Evolutionary conservation across 2,113 vertebrate genomes (phyloP).

Genomic region (Spea bombifrons): DNA sequence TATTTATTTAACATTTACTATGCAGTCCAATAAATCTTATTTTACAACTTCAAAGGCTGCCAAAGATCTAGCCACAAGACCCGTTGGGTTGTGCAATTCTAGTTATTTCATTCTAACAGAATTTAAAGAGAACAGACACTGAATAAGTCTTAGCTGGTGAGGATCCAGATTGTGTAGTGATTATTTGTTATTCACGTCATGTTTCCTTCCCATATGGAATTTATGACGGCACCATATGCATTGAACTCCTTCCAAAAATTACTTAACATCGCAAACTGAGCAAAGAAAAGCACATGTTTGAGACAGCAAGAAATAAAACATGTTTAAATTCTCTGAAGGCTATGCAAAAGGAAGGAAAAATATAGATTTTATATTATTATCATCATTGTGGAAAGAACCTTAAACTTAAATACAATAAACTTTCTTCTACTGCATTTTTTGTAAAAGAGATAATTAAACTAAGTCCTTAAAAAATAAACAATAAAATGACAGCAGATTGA

Average conservation of each 20-base stretch:
- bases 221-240: neutral
- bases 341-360: too few relatives aligned
- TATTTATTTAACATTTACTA: slow-evolving; percentile 45
- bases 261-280: too few relatives aligned
- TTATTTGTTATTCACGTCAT: slow-evolving; percentile 1
- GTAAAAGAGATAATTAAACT: slow-evolving; percentile 17
- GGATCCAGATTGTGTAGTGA: slow-evolving; percentile 11
- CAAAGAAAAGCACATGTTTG: neutral
- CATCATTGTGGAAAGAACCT: too few relatives aligned
- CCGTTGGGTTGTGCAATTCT: slow-evolving; percentile 18
- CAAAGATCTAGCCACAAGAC: slow-evolving; percentile 32
- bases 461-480: neutral
- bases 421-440: slow-evolving; percentile 16
- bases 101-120: slow-evolving; percentile 11
- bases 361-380: too few relatives aligned
- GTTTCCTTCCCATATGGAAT: neutral
- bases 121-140: slow-evolving; percentile 12
- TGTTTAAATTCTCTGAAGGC: too few relatives aligned
- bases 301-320: too few relatives aligned
- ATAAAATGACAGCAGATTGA: neutral
- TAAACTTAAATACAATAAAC: slow-evolving; percentile 17
- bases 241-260: too few relatives aligned
- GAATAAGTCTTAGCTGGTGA: slow-evolving; percentile 1
- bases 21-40: slow-evolving; percentile 38
- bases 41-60: slow-evolving; percentile 26